Base-by-base conservation (phyloP, 2,113 vertebrate genomes). In the Planiliza haematocheilus region DNA sequence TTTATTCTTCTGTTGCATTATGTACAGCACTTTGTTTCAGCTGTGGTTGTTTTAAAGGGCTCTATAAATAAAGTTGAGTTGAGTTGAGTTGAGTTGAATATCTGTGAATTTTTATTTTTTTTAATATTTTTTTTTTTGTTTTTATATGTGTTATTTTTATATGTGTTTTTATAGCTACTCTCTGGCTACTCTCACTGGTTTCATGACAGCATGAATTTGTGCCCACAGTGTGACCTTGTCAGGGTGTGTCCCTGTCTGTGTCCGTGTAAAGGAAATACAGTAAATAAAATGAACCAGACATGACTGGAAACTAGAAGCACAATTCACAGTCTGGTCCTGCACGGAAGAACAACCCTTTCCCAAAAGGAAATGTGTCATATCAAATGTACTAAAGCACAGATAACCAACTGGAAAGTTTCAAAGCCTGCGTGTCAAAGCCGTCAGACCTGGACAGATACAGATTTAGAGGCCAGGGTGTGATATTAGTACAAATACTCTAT, bases 321-420 rank as follows among this genome's bases (percentile, higher is more conserved):
- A 7, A 21, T 45, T 80, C 87, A 86, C 85, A 86, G 83, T 64
- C 73, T 50, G 85, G 2, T 52, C 81, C 86, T 80, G 39, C 38
- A 53, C 57, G 74, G 63, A 76, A 51, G 50, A 17, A 4, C 59
- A 58, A 12, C 71, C 62, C 77, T 62, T 66, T 66, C 77, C 48
- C 38, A 3, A 13, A 24, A 1, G 63, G 68, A 77, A 80, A 13
- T 14, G 2, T 10, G 36, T 18, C 76, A 10, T 45, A 63, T 59
- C 37, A 74, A 77, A 80, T 34, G 0, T 8, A 11, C 9, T 39
- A 37, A 11, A 18, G n/a, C 17, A 30, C 5, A 30, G 7, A 18
- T 12, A 14, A 17, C 16, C 2, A 14, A 12, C 38, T 57, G 71
- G 68, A 80, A 69, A 46, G 38, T 57, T 66, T 34, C 2, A 0